Percentiles rank a stretch among this genome's conserved stretches.
Conservation (phyloP, 1,140 invertebrate genomes). For the Geopemphigus sp. region DNA sequence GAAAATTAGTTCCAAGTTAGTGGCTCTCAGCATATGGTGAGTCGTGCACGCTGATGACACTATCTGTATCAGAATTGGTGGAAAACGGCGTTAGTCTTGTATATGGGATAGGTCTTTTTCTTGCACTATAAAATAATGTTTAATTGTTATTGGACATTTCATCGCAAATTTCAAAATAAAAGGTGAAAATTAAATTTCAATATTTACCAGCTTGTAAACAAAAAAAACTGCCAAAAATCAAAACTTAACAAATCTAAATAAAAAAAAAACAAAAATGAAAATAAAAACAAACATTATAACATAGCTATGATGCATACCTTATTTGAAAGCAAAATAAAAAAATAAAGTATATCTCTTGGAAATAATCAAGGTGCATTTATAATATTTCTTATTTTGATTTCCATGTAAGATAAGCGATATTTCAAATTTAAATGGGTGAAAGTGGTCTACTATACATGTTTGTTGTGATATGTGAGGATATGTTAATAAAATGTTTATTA, state of each 20-base stretch:
- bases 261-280: constrained; percentile 22
- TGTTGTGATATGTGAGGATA: neutral
- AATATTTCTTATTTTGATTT: neutral
- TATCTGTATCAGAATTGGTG: constrained; percentile 48
- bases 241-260: constrained; percentile 43
- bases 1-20: constrained; percentile 25
- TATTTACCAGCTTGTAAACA: constrained; percentile 47
- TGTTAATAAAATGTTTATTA: constrained; percentile 4
- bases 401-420: constrained; percentile 10
- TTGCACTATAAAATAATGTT: constrained; percentile 52
- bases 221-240: constrained; percentile 47
- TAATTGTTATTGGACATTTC: constrained; percentile 31
- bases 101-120: constrained; percentile 53
- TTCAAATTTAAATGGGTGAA: constrained; percentile 4
- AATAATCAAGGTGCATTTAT: constrained; percentile 21
- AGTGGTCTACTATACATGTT: constrained; percentile 4
- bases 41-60: constrained; percentile 47
- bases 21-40: constrained; percentile 35
- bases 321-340: constrained; percentile 41
- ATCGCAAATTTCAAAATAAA: constrained; percentile 16
- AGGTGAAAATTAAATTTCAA: constrained; percentile 27
- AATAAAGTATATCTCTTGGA: neutral
- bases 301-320: constrained; percentile 13
- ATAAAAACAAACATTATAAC: constrained; percentile 41
- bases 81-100: constrained; percentile 52